Percentiles rank a stretch among this genome's conserved stretches.
Conservation (phyloP, 1,140 invertebrate species). For the Atta colombica region DNA sequence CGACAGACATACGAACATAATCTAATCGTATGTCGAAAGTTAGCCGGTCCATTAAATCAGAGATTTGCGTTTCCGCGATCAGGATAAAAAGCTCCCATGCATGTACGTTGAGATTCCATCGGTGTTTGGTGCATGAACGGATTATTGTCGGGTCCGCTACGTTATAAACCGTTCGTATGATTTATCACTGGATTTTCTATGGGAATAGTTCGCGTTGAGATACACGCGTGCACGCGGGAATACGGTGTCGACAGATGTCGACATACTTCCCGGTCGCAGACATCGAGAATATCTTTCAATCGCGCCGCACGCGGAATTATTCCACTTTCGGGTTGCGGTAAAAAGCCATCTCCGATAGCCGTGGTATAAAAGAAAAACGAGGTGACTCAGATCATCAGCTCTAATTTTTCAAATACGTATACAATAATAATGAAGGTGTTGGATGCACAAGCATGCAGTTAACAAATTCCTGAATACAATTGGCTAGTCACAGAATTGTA, state of each 20-base stretch:
- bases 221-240: constrained; percentile 9
- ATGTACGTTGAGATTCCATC: neutral
- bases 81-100: constrained; percentile 1
- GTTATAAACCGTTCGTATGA: constrained; percentile 42
- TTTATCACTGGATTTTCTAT: constrained; percentile 45
- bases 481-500: constrained; percentile 33
- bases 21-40: constrained; percentile 33
- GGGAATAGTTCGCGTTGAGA: neutral
- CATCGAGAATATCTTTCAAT: constrained; percentile 40
- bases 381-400: neutral
- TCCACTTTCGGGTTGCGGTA: constrained; percentile 51
- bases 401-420: neutral
- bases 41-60: constrained; percentile 31
- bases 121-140: neutral
- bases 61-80: constrained; percentile 33
- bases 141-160: constrained; percentile 49
- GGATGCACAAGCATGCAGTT: neutral
- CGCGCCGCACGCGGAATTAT: constrained; percentile 29
- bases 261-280: constrained; percentile 39
- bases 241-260: constrained; percentile 54
- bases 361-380: neutral
- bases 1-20: constrained; percentile 20
- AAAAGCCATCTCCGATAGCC: neutral
- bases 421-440: neutral
- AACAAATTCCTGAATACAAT: constrained; percentile 39